These are phyloP conservation scores for Cerastoderma edule DNA, from an alignment of 2,888 invertebrate genomes.

Conservation along the genomic window DNA sequence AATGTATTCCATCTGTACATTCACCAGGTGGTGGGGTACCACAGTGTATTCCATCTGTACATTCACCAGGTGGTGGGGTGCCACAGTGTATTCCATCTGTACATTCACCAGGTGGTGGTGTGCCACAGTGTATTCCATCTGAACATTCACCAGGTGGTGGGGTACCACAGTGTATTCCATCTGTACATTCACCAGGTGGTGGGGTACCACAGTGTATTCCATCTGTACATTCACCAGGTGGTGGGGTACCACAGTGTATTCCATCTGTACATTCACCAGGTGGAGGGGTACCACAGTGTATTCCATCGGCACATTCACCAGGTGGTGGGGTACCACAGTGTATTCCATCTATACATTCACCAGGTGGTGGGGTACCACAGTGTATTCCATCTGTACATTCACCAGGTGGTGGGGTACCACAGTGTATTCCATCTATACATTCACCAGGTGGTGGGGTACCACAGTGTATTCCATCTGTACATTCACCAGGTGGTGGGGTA, in stretches of 20 bases:
- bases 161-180: constrained; percentile 35
- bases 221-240: constrained; percentile 45
- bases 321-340: constrained; percentile 56
- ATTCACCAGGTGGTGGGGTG: constrained; percentile 13
- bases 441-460: constrained; percentile 43
- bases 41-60: constrained; percentile 15
- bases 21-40: constrained; percentile 11
- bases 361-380: constrained; percentile 56
- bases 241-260: constrained; percentile 63
- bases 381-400: constrained; percentile 54
- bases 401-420: constrained; percentile 53
- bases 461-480: constrained; percentile 59
- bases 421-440: constrained; percentile 54
- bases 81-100: constrained; percentile 18
- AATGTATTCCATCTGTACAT: constrained; percentile 22
- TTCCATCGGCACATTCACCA: constrained; percentile 54
- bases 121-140: constrained; percentile 47
- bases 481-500: constrained; percentile 4
- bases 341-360: constrained; percentile 51
- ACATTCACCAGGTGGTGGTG: constrained; percentile 44
- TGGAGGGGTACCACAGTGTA: constrained; percentile 60
- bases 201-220: constrained; percentile 56
- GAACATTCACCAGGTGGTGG: constrained; percentile 20
- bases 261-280: constrained; percentile 53
- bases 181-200: constrained; percentile 38